phyloP scores from a whole-genome alignment of 2,113 vertebrate genomes.

The Orcinus orca region DNA sequence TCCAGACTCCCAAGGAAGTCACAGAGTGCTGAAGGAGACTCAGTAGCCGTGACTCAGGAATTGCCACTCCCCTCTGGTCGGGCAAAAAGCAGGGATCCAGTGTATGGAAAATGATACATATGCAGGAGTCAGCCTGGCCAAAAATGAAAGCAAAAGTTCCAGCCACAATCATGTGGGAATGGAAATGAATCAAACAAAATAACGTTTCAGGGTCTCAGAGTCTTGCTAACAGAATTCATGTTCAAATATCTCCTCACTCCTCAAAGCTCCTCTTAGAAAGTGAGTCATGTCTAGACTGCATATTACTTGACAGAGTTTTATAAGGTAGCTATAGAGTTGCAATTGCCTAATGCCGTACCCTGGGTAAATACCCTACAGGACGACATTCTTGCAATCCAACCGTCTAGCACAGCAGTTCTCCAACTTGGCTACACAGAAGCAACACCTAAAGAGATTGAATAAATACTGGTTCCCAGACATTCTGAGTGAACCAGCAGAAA shows the following conservation, averaged over 20 bases:
- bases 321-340: neutral
- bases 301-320: neutral
- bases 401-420: neutral
- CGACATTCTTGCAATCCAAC: neutral
- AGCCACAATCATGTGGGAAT: constrained; percentile 2
- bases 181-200: constrained; percentile 39
- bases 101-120: constrained; percentile 39
- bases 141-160: neutral
- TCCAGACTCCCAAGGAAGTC: neutral
- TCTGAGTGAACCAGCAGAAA: neutral
- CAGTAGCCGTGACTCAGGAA: constrained; percentile 39
- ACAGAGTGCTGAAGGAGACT: neutral
- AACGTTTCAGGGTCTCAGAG: neutral
- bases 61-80: neutral
- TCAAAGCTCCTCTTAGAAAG: constrained; percentile 34
- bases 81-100: neutral
- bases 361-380: neutral
- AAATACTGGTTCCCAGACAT: neutral
- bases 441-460: neutral
- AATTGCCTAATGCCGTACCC: neutral
- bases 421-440: neutral
- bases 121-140: neutral
- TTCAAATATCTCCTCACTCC: neutral
- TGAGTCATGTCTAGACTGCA: constrained; percentile 25
- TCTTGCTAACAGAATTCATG: neutral